Evolutionary conservation across 53 echinoderm and acorn worm species (phyloP), one percentile per base, ranked within the genome.

Genomic region (Stichopus horrens): DNA sequence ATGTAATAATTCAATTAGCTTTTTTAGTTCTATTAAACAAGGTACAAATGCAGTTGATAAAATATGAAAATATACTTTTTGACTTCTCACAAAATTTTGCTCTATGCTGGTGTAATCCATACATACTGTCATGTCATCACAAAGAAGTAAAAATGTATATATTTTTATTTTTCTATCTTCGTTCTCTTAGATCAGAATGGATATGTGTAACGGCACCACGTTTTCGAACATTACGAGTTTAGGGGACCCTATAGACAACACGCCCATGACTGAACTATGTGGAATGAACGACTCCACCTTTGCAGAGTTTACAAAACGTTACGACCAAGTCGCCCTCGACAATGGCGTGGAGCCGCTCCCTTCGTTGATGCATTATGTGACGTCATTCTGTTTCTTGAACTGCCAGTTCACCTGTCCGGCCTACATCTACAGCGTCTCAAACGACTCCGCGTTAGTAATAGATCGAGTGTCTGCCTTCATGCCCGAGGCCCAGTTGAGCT

Each of bases 401-500:
- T 78, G 76, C 14, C n/a, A 55, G 58, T 37, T 1, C 21, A 90
- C 91, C 23, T 92, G 92, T 53, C 89, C 92, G 54, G 58, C 57
- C 10, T 92, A 89, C 65, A 13, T 92, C 22, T 89, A 89, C 74
- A 60, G 86, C 9, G 73, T 89, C 8, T 60, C 86, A 1, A 90
- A 74, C 16, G 74, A 90, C 21, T 22, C 87, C 7, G 10, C 20
- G 75, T 58, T 87, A 37, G 87, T 87, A 0, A 87, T 54, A n/a
- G 87, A 74, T 14, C 87, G 74, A 5, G n/a, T 87, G 10, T 7
- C 87, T 80, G 74, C 86, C 86, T 76, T 90, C 37, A 92, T 92
- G 92, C 92, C 92, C 1, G 73, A 59, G 0, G 58, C 79, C 18
- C 92, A 92, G 63, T 92, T 58, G 54, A 89, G 90, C 23, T 92